phyloP scores from a whole-genome alignment of 2,113 vertebrate genomes.

The Perca schrenkii region DNA sequence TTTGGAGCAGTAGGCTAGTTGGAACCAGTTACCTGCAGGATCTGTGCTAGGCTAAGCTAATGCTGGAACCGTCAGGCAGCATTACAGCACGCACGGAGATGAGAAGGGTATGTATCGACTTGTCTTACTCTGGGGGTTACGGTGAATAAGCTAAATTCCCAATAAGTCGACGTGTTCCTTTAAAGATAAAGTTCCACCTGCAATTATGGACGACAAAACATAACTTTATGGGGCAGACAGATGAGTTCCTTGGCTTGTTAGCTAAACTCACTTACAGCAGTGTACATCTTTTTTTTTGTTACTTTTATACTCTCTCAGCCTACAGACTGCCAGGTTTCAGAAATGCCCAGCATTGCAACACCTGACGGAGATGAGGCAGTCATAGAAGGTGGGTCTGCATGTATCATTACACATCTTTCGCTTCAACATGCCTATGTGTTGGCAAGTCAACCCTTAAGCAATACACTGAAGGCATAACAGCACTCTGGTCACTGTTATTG shows the following conservation, averaged over 20 bases:
- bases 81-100: no score
- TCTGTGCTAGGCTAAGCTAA: no score
- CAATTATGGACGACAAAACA: conserved; percentile 19
- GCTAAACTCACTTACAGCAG: neutral
- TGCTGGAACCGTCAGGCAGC: no score
- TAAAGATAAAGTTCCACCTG: conserved; percentile 36
- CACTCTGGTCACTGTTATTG: neutral
- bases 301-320: neutral
- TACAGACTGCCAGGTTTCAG: neutral
- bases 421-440: conserved; percentile 1
- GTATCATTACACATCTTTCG: neutral
- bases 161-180: no score
- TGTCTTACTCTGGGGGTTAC: no score
- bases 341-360: conserved; percentile 43
- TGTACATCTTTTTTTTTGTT: neutral
- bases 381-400: neutral
- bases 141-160: no score
- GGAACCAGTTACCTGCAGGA: no score
- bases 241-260: conserved; percentile 1
- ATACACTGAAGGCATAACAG: neutral
- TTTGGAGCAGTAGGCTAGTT: no score
- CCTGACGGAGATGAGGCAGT: conserved; percentile 1
- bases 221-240: neutral
- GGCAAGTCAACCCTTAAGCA: neutral
- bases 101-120: no score